Base-by-base conservation (phyloP, 2,113 vertebrate species). In the Rattus rattus region DNA sequence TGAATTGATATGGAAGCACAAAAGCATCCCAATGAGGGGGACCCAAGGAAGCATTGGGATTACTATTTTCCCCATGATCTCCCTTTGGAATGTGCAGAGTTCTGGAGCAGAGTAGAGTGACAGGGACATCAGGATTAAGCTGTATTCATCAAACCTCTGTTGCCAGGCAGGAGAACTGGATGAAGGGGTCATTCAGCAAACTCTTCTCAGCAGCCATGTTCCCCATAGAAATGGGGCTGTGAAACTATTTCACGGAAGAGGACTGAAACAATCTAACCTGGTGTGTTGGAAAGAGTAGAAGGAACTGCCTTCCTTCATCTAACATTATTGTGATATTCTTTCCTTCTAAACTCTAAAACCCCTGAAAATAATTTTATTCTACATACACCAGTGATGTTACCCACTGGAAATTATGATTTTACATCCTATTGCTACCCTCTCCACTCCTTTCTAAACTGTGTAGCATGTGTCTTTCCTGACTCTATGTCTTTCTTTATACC, bases 201-300 rank as follows among this genome's bases (percentile, higher is more conserved):
- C 26, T 52, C 73, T 6, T 72, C 49, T 2, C 43, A 73, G 89
- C 5, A 49, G 22, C n/a, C 16, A 19, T 72, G 17, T 92, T 63
- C 49, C n/a, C 69, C 81, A 47, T 56, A 95, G 49, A 93, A 79
- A 8, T 30, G 86, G 47, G 10, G 4, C 28, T 43, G 5, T 52
- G 20, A 39, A 72, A 72, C 59, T n/a, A 26, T 70, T 73, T 59
- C 65, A 75, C 11, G 76, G 39, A 72, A 91, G 59, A 83, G 22
- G 90, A 77, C 7, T 61, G 43, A 72, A 94, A 89, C 69, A 2
- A 47, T 63, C 84, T 67, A 73, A 63, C 52, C 54, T 95, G 47
- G 24, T 69, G 12, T 72, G 43, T 72, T 90, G 43, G 8, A 8
- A 24, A 92, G 19, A 72, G 36, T 12, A 54, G 30, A 47, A 83